A percentile compares a stretch with the other conserved stretches of the same genome.
These are phyloP conservation scores for Gymnorhina tibicen DNA, from an alignment of 2,113 vertebrate species.

Conservation along the genomic window DNA sequence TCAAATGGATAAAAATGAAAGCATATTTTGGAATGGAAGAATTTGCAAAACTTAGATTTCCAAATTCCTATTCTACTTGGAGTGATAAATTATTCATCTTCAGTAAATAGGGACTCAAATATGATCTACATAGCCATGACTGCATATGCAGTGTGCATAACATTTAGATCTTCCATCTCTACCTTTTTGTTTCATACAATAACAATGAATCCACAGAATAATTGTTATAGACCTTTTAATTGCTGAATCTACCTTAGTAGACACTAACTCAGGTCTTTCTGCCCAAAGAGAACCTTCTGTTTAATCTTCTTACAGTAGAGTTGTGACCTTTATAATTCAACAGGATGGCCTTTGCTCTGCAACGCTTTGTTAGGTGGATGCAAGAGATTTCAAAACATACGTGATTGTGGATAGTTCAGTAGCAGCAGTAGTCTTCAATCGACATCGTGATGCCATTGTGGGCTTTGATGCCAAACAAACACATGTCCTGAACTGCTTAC, in stretches of 20 bases:
- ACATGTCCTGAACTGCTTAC: not conserved
- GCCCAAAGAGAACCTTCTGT: not conserved
- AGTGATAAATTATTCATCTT: not conserved
- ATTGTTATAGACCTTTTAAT: not conserved
- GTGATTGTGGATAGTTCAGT: not conserved
- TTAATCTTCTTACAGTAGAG: not conserved
- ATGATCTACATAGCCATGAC: not conserved
- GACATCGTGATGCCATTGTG: rapidly evolving
- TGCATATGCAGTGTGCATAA: not conserved
- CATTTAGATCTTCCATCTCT: not conserved
- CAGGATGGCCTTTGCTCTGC: not conserved
- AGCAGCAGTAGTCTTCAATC: not conserved
- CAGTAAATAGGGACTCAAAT: not conserved
- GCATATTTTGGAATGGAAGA: slow-evolving; percentile 8
- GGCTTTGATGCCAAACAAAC: not conserved
- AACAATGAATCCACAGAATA: not conserved
- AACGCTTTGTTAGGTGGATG: not conserved
- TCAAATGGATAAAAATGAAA: slow-evolving; percentile 14
- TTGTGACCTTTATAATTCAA: not conserved
- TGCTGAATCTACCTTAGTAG: not conserved
- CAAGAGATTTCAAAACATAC: not conserved
- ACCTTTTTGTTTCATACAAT: not conserved
- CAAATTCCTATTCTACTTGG: not conserved
- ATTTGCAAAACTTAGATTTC: slow-evolving; percentile 18
- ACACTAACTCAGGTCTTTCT: not conserved